phyloP scores from a whole-genome alignment of 1,140 invertebrate genomes.

The Temnothorax nylanderi region DNA sequence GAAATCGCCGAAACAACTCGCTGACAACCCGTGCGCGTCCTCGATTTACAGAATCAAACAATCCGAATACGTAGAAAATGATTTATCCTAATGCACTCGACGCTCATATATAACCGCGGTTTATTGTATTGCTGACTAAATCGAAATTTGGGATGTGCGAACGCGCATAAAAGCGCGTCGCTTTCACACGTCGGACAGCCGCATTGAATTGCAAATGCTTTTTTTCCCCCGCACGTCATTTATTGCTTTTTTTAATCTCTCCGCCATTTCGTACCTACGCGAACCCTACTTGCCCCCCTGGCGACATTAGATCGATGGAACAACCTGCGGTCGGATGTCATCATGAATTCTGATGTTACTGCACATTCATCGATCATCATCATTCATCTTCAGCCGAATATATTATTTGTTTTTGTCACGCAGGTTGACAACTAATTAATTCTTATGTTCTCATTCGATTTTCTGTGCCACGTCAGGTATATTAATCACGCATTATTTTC shows the following conservation, averaged over 20 bases:
- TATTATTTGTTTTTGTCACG: slow-evolving; percentile 14
- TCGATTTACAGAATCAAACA: slow-evolving; percentile 39
- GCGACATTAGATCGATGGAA: slow-evolving; percentile 26
- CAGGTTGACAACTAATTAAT: slow-evolving; percentile 8
- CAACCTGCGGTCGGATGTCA: slow-evolving; percentile 2
- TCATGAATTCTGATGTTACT: slow-evolving; percentile 32
- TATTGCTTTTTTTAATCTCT: slow-evolving; percentile 24
- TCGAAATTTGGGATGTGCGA: slow-evolving; percentile 36
- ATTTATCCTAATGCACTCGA: slow-evolving; percentile 51
- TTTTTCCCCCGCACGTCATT: slow-evolving; percentile 23
- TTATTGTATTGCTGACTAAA: slow-evolving; percentile 53
- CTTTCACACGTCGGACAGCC: slow-evolving; percentile 29
- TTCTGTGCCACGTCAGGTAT: neutral
- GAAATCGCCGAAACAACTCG: slow-evolving; percentile 25
- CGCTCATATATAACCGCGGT: slow-evolving; percentile 36
- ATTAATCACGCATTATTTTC: neutral
- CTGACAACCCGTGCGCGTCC: neutral
- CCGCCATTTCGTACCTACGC: neutral
- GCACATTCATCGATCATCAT: slow-evolving; percentile 29
- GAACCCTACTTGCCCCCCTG: neutral
- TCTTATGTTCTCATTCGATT: neutral
- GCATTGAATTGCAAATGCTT: slow-evolving; percentile 59
- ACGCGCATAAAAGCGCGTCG: slow-evolving; percentile 41
- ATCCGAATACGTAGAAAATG: slow-evolving; percentile 30
- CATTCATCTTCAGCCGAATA: slow-evolving; percentile 27